Percentiles rank a stretch among this genome's conserved stretches.
phyloP scores from a whole-genome alignment of 2,888 invertebrate genomes.

The Drosophila percnosoma region DNA sequence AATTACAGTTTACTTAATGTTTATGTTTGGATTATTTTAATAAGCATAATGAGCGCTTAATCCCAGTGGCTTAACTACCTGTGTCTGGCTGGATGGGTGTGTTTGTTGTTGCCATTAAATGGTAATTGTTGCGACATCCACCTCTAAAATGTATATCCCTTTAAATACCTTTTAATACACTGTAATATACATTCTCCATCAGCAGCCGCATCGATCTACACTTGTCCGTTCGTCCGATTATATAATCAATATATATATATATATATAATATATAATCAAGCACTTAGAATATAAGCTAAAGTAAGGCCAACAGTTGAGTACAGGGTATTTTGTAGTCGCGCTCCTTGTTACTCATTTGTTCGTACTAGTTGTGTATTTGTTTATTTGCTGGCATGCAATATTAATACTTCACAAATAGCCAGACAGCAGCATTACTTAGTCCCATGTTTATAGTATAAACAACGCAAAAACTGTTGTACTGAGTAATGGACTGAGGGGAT shows the following conservation, averaged over 20 bases:
- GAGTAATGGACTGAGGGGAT: background rate
- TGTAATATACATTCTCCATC: background rate
- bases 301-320: background rate
- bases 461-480: constrained; percentile 28
- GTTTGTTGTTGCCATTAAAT: constrained; percentile 9
- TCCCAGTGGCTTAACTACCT: constrained; percentile 9
- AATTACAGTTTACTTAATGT: constrained; percentile 44
- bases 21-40: constrained; percentile 38
- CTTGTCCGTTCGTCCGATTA: background rate
- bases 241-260: background rate
- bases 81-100: background rate
- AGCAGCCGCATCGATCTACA: background rate
- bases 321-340: background rate
- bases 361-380: constrained; percentile 15
- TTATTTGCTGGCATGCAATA: constrained; percentile 49
- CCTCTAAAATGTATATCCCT: background rate
- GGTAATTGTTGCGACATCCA: background rate
- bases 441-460: constrained; percentile 37
- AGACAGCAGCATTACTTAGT: constrained; percentile 29
- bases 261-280: background rate
- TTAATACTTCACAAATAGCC: constrained; percentile 42
- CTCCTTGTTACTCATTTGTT: background rate
- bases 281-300: background rate
- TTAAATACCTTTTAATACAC: background rate
- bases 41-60: constrained; percentile 34